Percentiles rank a stretch among this genome's conserved stretches.
Conservation (phyloP, 2,113 vertebrate species). For the Furnarius figulus region DNA sequence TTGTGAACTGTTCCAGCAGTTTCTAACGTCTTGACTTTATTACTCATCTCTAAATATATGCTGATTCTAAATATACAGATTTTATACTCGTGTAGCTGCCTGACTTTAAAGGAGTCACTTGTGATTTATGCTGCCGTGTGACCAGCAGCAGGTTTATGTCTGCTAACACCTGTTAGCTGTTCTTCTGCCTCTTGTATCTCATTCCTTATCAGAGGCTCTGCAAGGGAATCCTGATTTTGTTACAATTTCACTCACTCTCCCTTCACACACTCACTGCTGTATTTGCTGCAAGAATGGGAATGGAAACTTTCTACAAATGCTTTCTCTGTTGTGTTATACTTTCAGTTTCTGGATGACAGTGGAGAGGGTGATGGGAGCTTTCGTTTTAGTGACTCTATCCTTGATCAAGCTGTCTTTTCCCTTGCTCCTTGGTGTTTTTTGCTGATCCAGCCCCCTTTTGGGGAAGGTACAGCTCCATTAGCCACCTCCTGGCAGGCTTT, state of each 20-base stretch:
- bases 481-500: not conserved
- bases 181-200: not conserved
- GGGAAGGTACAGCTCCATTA: not conserved
- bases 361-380: not conserved
- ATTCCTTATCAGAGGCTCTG: not conserved
- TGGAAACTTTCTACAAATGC: not conserved
- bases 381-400: not conserved
- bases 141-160: not conserved
- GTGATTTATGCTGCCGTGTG: not conserved
- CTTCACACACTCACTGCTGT: not conserved
- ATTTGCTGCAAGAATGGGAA: not conserved
- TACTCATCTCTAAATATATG: not conserved
- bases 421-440: not conserved
- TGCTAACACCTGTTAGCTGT: not conserved
- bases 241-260: not conserved
- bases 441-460: not conserved
- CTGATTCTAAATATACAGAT: slow-evolving; percentile 27
- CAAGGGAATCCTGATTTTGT: not conserved
- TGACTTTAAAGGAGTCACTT: slow-evolving; percentile 20
- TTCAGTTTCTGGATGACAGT: not conserved
- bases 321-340: not conserved
- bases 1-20: not conserved
- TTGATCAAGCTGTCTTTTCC: not conserved
- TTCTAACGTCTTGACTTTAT: slow-evolving; percentile 18
- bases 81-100: slow-evolving; percentile 10